Evolutionary conservation across 2,797 vertebrate genomes (phyloP), one percentile per base, ranked within the genome.

Genomic region (Spondyliosoma cantharus): DNA sequence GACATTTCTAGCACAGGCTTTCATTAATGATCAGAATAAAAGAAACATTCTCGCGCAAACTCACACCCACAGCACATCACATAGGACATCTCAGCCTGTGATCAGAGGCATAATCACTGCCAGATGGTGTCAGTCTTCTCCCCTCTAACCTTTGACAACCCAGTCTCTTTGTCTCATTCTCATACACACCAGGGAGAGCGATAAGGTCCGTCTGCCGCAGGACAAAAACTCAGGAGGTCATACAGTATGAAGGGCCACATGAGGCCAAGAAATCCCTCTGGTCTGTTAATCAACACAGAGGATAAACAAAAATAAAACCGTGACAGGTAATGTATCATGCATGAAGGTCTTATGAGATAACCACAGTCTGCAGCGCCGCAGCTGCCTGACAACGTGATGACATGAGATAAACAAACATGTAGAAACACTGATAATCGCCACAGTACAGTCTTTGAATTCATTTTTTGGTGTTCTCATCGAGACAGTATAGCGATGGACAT

Each of bases 51-150:
- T 70, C 24, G 76, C 20, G 53, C 52, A 75, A 59, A 67, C 72
- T 84, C 53, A 66, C 61, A 66, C 75, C 77, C 62, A 43, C 71
- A 64, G 11, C 57, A 68, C 71, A 76, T 78, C 49, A 43, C 61
- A 62, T 42, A 52, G 57, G 73, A 87, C 82, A 83, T 86, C 77
- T 72, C 73, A 60, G 76, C 78, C 80, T 81, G 81, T 91, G 71
- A 76, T 90, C 90, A 87, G 76, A 88, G 83, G 88, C 89, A 81
- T 92, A 94, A 95, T 94, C 90, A 86, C 87, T 91, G 67, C 91
- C 94, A 95, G 93, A 92, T 90, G 89, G 90, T 80, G 79, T 37
- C 37, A 37, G 37, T 82, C 87, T 63, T 71, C 89, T 86, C 87
- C 68, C 67, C 78, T 83, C 76, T 93, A 83, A 93, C 95, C 94